phyloP scores from a whole-genome alignment of 1,140 invertebrate species.

The Drosophila lini region DNA sequence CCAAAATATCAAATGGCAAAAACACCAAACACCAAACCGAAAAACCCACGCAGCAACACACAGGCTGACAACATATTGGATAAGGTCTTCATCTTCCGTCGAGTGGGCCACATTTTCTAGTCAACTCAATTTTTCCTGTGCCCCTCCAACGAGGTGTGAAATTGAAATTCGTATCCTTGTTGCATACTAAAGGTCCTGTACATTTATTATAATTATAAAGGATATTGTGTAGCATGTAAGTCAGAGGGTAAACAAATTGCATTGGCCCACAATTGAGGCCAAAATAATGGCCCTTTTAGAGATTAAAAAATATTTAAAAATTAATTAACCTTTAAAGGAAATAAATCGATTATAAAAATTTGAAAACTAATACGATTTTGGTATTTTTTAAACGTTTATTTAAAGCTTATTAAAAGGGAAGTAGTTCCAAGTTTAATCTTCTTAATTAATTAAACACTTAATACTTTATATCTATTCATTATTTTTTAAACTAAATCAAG shows the following conservation, averaged over 20 bases:
- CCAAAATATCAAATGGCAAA: constrained; percentile 25
- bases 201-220: constrained; percentile 48
- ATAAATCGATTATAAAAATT: background rate
- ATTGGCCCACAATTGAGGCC: constrained; percentile 8
- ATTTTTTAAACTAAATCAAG: background rate
- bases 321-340: background rate
- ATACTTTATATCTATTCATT: background rate
- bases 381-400: background rate
- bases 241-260: constrained; percentile 21
- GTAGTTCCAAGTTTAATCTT: background rate
- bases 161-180: constrained; percentile 66
- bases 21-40: constrained; percentile 9
- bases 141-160: constrained; percentile 75
- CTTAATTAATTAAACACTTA: background rate
- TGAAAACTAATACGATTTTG: background rate
- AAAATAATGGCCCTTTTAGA: background rate
- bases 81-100: constrained; percentile 38
- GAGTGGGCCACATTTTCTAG: constrained; percentile 40
- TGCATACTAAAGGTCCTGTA: constrained; percentile 45
- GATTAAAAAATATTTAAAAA: background rate
- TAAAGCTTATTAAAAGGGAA: too few relatives aligned
- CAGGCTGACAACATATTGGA: constrained; percentile 55
- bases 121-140: constrained; percentile 37
- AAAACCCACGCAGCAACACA: constrained; percentile 28
- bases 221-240: constrained; percentile 10